Evolutionary conservation across 2,888 invertebrate species (phyloP), one percentile per base, ranked within the genome.

Genomic region (Hydriomena furcata): DNA sequence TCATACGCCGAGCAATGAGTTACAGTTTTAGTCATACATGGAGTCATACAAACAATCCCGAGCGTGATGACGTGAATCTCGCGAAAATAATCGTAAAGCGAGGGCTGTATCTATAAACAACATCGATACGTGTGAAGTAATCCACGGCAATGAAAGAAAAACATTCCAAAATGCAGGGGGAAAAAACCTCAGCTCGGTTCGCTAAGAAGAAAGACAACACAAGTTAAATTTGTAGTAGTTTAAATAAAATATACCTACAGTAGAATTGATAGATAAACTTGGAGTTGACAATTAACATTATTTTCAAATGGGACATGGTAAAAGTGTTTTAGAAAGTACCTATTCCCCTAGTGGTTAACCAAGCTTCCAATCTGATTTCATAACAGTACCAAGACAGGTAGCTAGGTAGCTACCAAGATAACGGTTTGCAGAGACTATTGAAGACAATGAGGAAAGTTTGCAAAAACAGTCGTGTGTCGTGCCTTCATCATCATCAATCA

Each of bases 11-110:
- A 59, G 69, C 58, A 71, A 71, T 72, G 67, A 72, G 69, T 70
- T 79, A 75, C 71, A 67, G 68, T 76, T 83, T 81, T 84, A 86
- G 82, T 85, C 85, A 86, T 81, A 73, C 75, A 50, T 64, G 65
- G 68, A 84, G 77, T 83, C 82, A 84, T 80, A 71, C 79, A 73
- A 76, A 75, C 76, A 75, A 78, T 74, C 67, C 73, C 69, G 63
- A 75, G 63, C 69, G 66, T 69, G 74, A 82, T 85, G 86, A 86
- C 85, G 86, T 78, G 76, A 79, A 80, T 71, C 71, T 76, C 68
- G 80, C 80, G 53, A 81, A 84, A 84, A 84, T 85, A 83, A 81
- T 80, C 72, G 61, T 60, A 65, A 63, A 52, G 63, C 68, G 68
- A 69, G 72, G 65, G 65, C 62, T 70, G 63, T 77, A 76, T 82